These are phyloP conservation scores for Drosophila robusta DNA, from an alignment of 2,888 invertebrate genomes.

Conservation along the genomic window DNA sequence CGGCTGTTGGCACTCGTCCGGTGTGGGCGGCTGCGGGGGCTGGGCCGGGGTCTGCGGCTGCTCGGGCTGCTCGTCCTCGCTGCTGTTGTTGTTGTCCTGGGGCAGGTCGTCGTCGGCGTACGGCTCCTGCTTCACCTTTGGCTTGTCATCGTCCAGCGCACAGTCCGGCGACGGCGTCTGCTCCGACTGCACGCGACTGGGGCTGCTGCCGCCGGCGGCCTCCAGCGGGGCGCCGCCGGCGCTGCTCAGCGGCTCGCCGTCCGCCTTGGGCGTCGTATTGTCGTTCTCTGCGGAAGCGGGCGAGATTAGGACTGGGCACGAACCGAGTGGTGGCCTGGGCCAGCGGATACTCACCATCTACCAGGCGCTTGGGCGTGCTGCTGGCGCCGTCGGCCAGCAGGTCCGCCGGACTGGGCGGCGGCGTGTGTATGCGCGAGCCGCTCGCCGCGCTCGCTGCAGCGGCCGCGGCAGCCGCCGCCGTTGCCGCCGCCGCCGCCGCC, in stretches of 20 bases:
- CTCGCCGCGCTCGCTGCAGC: slow-evolving; percentile 61
- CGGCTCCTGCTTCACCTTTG: slow-evolving; percentile 80
- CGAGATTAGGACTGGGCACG: too few species aligned
- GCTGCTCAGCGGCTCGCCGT: slow-evolving; percentile 44
- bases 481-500: slow-evolving; percentile 64
- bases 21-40: slow-evolving; percentile 12
- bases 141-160: slow-evolving; percentile 50
- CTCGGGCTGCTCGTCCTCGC: slow-evolving; percentile 47
- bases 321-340: too few species aligned
- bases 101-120: slow-evolving; percentile 57
- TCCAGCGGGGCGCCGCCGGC: slow-evolving; percentile 20
- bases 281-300: slow-evolving; percentile 84
- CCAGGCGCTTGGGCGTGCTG: slow-evolving; percentile 90
- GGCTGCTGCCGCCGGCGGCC: slow-evolving; percentile 83
- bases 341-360: slow-evolving; percentile 86
- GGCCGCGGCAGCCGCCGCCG: slow-evolving; percentile 61
- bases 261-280: slow-evolving; percentile 87
- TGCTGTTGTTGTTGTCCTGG: slow-evolving; percentile 31
- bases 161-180: slow-evolving; percentile 35
- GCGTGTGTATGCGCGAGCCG: slow-evolving; percentile 89
- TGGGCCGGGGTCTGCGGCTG: slow-evolving; percentile 19
- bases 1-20: slow-evolving; percentile 83
- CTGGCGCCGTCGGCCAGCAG: slow-evolving; percentile 93
- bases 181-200: slow-evolving; percentile 85
- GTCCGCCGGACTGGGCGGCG: slow-evolving; percentile 90